phyloP scores from a whole-genome alignment of 2,113 vertebrate genomes.

The Myiopsitta monachus region DNA sequence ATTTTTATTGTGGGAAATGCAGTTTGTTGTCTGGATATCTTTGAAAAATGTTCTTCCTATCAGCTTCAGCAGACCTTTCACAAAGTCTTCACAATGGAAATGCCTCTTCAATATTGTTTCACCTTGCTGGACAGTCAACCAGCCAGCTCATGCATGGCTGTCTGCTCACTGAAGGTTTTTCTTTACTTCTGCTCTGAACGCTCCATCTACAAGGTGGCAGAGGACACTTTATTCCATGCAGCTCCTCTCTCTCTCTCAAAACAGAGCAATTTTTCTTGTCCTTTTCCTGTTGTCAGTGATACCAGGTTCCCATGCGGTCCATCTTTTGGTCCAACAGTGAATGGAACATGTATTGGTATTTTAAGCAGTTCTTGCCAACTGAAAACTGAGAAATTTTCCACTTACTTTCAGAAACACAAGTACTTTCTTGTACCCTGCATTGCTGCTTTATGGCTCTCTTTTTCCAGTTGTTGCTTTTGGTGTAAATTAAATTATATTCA shows the following conservation, averaged over 20 bases:
- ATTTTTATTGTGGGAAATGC: slow-evolving; percentile 38
- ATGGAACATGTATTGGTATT: not conserved
- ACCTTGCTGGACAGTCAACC: not conserved
- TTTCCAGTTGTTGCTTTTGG: not conserved
- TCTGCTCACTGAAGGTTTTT: not conserved
- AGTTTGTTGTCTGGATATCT: slow-evolving; percentile 46
- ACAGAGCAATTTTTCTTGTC: not conserved
- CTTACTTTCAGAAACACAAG: not conserved
- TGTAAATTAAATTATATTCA: not conserved
- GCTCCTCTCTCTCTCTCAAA: not conserved
- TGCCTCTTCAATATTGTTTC: slow-evolving; percentile 6
- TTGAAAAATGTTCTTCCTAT: slow-evolving; percentile 30
- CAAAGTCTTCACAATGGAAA: slow-evolving; percentile 24
- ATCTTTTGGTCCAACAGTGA: not conserved
- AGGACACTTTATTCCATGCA: not conserved
- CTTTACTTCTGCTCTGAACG: not conserved
- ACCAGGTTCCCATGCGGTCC: not conserved
- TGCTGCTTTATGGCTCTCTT: not conserved
- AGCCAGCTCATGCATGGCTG: accelerated
- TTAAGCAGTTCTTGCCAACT: not conserved
- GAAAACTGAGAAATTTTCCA: not conserved
- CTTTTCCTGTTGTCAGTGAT: not conserved
- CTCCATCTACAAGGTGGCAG: not conserved
- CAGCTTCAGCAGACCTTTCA: not conserved
- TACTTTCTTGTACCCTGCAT: not conserved